A percentile compares a stretch with the other conserved stretches of the same genome.
These are phyloP conservation scores for Parazoanthus darwini DNA, from an alignment of 92 coral and sea anemone genomes.

Conservation along the genomic window DNA sequence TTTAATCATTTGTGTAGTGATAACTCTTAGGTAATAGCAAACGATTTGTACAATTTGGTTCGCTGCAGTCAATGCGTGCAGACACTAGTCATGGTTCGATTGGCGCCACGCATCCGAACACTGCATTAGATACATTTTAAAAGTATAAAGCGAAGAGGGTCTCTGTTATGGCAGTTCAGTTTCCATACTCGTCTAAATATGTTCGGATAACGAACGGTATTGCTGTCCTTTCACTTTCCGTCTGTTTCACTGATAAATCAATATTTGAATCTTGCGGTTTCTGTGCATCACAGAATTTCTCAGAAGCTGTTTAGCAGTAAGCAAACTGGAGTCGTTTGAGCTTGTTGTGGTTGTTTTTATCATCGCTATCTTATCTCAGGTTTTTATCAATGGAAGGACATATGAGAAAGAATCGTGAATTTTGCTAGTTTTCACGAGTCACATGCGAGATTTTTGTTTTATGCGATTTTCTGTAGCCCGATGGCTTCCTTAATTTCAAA, in stretches of 20 bases:
- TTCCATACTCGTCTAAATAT: not conserved
- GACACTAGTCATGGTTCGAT: not conserved
- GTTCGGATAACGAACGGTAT: constrained; percentile 18
- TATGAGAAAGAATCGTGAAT: not conserved
- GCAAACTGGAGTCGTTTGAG: constrained; percentile 5
- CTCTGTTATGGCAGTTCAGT: not conserved
- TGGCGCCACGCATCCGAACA: not conserved
- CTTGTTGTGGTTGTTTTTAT: constrained; percentile 8
- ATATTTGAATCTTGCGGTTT: constrained; percentile 36
- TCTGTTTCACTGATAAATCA: constrained; percentile 12
- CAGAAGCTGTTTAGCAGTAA: not conserved
- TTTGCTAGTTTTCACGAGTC: constrained; percentile 7
- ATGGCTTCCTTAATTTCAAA: not conserved
- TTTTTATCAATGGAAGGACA: constrained; percentile 16
- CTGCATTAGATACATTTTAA: not conserved
- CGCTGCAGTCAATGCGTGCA: not conserved
- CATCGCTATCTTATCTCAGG: constrained; percentile 27
- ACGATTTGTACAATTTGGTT: no score
- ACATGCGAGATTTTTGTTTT: not conserved
- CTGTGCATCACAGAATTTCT: constrained; percentile 13
- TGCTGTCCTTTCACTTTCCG: not conserved
- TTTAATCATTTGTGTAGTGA: not conserved
- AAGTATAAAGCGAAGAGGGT: not conserved
- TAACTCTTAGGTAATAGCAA: not conserved
- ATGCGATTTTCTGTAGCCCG: not conserved